Evolutionary conservation across 2,888 invertebrate genomes (phyloP).

Genomic region (Cetonia aurata): DNA sequence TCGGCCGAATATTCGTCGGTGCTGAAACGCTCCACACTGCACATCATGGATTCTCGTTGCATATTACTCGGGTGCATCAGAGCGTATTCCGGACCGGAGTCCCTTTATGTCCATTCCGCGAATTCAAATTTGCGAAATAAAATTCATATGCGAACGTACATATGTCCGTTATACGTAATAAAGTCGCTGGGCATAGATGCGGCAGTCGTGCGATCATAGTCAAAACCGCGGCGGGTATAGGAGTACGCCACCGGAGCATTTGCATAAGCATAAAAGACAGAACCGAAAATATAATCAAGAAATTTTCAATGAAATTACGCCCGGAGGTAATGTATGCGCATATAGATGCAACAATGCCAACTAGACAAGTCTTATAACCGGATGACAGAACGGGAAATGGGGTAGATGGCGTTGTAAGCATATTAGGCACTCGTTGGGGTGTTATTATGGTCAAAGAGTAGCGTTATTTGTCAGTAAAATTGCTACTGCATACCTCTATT

Average conservation of each 20-base stretch:
- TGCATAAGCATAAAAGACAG: constrained; percentile 14
- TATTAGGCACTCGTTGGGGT: too few species aligned
- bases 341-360: too few species aligned
- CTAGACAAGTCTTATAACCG: too few species aligned
- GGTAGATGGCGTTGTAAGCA: too few species aligned
- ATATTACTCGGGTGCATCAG: constrained; percentile 6
- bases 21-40: too few species aligned
- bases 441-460: too few species aligned
- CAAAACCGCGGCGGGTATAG: neutral
- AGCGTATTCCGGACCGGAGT: neutral
- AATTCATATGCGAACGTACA: constrained; percentile 28
- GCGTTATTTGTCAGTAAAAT: too few species aligned
- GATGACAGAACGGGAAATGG: too few species aligned
- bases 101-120: constrained; percentile 29
- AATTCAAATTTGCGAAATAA: constrained; percentile 41
- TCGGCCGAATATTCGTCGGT: too few species aligned
- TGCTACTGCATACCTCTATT: too few species aligned
- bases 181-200: constrained; percentile 20
- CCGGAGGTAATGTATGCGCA: too few species aligned
- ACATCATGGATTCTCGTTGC: constrained; percentile 15
- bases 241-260: neutral
- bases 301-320: too few species aligned
- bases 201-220: neutral
- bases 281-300: constrained; percentile 2
- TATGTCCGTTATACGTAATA: constrained; percentile 29